Conservation (phyloP, 2,113 vertebrate genomes). For the Cyphomyrus plagiostoma region DNA sequence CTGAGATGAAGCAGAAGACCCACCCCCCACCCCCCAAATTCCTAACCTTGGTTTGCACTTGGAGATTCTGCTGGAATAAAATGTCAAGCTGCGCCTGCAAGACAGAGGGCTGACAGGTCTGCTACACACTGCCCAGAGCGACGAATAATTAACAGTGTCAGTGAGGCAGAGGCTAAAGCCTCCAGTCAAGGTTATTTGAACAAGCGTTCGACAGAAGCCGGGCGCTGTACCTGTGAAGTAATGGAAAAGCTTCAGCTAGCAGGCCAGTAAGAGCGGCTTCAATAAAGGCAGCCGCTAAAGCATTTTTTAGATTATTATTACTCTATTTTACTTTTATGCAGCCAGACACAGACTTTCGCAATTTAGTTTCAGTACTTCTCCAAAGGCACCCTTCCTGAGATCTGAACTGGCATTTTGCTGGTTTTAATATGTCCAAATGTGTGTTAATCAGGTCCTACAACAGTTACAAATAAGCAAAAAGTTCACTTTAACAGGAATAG, state of each 20-base stretch:
- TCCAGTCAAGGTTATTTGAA: background rate
- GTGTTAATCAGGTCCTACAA: background rate
- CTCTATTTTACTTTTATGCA: background rate
- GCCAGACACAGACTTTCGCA: background rate
- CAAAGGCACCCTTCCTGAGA: background rate
- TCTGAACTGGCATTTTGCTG: background rate
- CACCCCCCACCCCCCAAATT: background rate
- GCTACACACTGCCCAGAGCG: background rate
- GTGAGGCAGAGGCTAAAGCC: background rate
- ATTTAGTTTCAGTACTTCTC: background rate
- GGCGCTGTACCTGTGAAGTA: background rate
- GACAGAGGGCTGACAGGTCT: background rate
- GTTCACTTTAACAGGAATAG: background rate
- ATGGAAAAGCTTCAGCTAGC: background rate
- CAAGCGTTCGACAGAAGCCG: background rate
- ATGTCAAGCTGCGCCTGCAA: background rate
- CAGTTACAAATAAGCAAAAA: background rate
- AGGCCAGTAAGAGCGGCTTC: background rate
- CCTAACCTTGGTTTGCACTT: slow-evolving; percentile 1
- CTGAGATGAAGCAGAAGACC: background rate
- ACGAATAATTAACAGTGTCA: background rate
- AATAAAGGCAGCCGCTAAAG: background rate
- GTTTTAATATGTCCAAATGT: background rate
- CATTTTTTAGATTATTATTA: background rate
- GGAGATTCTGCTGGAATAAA: background rate